phyloP scores from a whole-genome alignment of 2,888 invertebrate genomes.

The Troides helena region DNA sequence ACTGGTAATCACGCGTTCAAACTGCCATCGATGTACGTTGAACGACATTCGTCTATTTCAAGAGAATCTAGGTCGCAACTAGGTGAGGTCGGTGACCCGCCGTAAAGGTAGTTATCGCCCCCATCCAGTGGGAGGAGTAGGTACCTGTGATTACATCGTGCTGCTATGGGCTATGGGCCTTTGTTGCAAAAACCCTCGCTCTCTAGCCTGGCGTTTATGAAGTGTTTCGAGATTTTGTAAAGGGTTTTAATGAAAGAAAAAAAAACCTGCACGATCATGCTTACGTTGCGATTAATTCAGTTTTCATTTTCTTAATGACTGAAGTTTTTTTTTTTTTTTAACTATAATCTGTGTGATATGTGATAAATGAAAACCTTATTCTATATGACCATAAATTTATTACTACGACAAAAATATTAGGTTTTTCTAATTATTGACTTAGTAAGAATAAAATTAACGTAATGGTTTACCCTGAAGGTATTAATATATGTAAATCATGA shows the following conservation, averaged over 20 bases:
- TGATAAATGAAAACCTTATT: too few species aligned
- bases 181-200: slow-evolving; percentile 6
- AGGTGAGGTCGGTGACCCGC: slow-evolving; percentile 44
- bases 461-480: too few species aligned
- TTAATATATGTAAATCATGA: too few species aligned
- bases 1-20: slow-evolving; percentile 3
- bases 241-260: background rate
- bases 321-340: too few species aligned
- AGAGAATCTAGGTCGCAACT: slow-evolving; percentile 41
- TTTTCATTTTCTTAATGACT: too few species aligned
- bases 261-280: too few species aligned
- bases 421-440: too few species aligned
- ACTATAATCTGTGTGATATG: too few species aligned
- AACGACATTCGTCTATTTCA: slow-evolving; percentile 39
- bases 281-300: too few species aligned
- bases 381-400: too few species aligned
- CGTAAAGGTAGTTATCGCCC: slow-evolving; percentile 39
- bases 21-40: slow-evolving; percentile 31
- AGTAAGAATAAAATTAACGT: too few species aligned
- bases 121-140: slow-evolving; percentile 35
- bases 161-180: slow-evolving; percentile 11
- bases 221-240: background rate
- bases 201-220: background rate
- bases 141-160: slow-evolving; percentile 26
- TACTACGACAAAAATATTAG: too few species aligned